Evolutionary conservation across 2,888 invertebrate species (phyloP).

Genomic region (Agrochola litura): DNA sequence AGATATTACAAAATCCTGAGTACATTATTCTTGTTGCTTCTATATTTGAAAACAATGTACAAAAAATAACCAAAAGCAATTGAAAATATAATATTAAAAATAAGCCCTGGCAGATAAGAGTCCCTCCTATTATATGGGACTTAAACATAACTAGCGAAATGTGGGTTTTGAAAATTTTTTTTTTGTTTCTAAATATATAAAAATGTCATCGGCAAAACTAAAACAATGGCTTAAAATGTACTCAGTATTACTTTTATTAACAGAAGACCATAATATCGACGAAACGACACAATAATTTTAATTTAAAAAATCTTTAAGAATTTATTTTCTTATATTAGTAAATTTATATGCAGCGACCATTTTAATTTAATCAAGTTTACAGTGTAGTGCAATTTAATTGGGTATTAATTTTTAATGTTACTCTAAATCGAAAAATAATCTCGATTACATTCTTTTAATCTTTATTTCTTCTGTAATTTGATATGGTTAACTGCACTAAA

Average conservation of each 20-base stretch:
- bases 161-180: too few relatives aligned
- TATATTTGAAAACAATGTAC: too few relatives aligned
- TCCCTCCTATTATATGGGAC: too few relatives aligned
- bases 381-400: slow-evolving; percentile 43
- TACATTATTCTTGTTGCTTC: too few relatives aligned
- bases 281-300: background rate
- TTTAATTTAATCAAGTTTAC: slow-evolving; percentile 16
- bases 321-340: background rate
- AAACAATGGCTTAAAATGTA: too few relatives aligned
- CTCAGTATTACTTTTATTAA: background rate
- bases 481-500: slow-evolving; percentile 44
- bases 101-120: too few relatives aligned
- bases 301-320: background rate
- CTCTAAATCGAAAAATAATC: slow-evolving; percentile 38
- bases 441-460: slow-evolving; percentile 44
- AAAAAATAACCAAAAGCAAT: too few relatives aligned
- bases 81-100: too few relatives aligned
- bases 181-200: too few relatives aligned
- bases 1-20: too few relatives aligned
- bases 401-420: slow-evolving; percentile 31
- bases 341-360: background rate
- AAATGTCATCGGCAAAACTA: too few relatives aligned
- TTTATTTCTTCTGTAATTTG: slow-evolving; percentile 45
- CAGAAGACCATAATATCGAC: background rate
- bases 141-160: too few relatives aligned